Conservation (phyloP, 1,140 invertebrate species). For the Bursaphelenchus mucronatus region DNA sequence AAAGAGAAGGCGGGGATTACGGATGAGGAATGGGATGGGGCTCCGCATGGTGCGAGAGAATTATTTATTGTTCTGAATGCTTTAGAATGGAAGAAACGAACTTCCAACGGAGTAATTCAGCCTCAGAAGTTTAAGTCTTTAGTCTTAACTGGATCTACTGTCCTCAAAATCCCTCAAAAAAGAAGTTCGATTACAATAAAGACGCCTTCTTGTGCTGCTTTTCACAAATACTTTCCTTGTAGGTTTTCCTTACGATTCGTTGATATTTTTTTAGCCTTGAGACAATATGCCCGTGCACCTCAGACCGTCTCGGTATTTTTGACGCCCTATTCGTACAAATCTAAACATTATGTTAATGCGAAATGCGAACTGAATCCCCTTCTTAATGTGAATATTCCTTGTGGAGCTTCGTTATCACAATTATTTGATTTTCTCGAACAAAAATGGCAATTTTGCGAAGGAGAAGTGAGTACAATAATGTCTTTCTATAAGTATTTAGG, state of each 20-base stretch:
- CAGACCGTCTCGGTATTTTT: constrained; percentile 1
- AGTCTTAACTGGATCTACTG: constrained; percentile 5
- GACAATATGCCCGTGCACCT: constrained; percentile 10
- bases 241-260: neutral
- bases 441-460: constrained; percentile 14
- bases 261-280: constrained; percentile 4
- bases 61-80: constrained; percentile 15
- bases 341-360: neutral
- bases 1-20: constrained; percentile 11
- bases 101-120: neutral
- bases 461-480: constrained; percentile 1
- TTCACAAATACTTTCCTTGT: constrained; percentile 23
- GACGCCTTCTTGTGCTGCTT: constrained; percentile 11
- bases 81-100: constrained; percentile 14
- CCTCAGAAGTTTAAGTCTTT: constrained; percentile 6
- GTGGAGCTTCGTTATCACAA: neutral
- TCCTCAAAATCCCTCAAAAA: constrained; percentile 4
- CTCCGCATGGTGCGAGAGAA: constrained; percentile 10
- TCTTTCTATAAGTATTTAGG: constrained; percentile 1
- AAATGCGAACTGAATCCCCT: constrained; percentile 11
- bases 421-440: constrained; percentile 18
- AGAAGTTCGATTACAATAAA: constrained; percentile 8
- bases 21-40: constrained; percentile 4
- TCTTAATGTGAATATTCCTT: constrained; percentile 1
- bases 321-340: constrained; percentile 3